These are phyloP conservation scores for Pristionchus maxplancki DNA, from an alignment of 2,888 invertebrate species.

Conservation along the genomic window DNA sequence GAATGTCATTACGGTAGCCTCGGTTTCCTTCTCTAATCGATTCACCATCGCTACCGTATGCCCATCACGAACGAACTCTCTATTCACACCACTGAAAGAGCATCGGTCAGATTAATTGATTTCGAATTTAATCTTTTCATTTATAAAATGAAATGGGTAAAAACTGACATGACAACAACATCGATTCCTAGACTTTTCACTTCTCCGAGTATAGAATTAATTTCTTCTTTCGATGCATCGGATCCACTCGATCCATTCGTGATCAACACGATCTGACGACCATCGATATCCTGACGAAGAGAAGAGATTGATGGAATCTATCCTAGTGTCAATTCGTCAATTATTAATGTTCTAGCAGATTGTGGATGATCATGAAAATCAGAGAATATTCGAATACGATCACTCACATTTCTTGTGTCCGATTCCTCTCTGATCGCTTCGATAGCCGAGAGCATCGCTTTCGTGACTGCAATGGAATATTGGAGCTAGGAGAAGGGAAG, in stretches of 20 bases:
- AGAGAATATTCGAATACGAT: not conserved
- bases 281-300: slow-evolving; percentile 42
- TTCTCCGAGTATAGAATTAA: not conserved
- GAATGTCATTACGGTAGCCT: slow-evolving; percentile 44
- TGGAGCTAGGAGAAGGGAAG: not conserved
- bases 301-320: not conserved
- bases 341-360: not conserved
- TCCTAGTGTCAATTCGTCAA: not conserved
- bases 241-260: slow-evolving; percentile 40
- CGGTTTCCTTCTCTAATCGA: slow-evolving; percentile 37
- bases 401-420: not conserved
- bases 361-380: not conserved
- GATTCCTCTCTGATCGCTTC: slow-evolving; percentile 19
- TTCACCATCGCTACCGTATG: not conserved
- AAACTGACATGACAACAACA: slow-evolving; percentile 43
- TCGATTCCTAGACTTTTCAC: slow-evolving; percentile 43
- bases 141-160: not conserved
- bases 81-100: not conserved
- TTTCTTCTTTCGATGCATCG: not conserved
- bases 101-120: not conserved
- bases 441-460: not conserved
- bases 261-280: slow-evolving; percentile 46
- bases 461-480: slow-evolving; percentile 35
- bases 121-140: not conserved
- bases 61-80: not conserved